A percentile compares a stretch with the other conserved stretches of the same genome.
Conservation (phyloP, 2,888 invertebrate genomes). For the Dynastes hyllus region DNA sequence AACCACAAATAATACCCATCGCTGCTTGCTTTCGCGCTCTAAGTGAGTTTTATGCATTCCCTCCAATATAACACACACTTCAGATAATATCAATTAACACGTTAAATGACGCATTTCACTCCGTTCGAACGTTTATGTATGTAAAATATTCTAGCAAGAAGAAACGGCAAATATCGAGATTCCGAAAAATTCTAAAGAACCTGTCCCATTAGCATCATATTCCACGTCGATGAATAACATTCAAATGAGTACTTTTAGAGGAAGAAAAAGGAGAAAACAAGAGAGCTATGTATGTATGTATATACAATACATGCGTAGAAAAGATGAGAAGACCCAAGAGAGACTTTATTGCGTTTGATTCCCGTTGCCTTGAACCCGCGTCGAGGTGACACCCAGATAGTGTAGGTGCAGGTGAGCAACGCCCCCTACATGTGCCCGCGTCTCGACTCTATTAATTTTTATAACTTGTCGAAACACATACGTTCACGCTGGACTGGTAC, state of each 20-base stretch:
- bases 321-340: not conserved
- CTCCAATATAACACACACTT: not conserved
- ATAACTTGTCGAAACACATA: conserved; percentile 59
- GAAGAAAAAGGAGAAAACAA: not conserved
- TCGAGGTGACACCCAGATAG: conserved; percentile 50
- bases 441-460: conserved; percentile 59
- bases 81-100: not conserved
- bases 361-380: conserved; percentile 47
- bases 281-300: not conserved
- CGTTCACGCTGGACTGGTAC: conserved; percentile 56
- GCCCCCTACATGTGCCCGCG: conserved; percentile 51
- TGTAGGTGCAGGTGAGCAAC: conserved; percentile 48
- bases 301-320: not conserved
- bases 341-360: conserved; percentile 39
- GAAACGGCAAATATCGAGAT: not conserved
- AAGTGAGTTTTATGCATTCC: too few relatives aligned
- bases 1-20: not conserved
- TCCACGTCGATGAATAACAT: conserved; percentile 8
- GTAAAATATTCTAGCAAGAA: not conserved
- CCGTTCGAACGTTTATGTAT: not conserved
- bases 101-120: not conserved
- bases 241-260: not conserved
- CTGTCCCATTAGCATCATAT: conserved; percentile 22
- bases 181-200: conserved; percentile 13
- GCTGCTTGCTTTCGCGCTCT: too few relatives aligned